phyloP scores from a whole-genome alignment of 2,888 invertebrate species.

The Spodoptera picta region DNA sequence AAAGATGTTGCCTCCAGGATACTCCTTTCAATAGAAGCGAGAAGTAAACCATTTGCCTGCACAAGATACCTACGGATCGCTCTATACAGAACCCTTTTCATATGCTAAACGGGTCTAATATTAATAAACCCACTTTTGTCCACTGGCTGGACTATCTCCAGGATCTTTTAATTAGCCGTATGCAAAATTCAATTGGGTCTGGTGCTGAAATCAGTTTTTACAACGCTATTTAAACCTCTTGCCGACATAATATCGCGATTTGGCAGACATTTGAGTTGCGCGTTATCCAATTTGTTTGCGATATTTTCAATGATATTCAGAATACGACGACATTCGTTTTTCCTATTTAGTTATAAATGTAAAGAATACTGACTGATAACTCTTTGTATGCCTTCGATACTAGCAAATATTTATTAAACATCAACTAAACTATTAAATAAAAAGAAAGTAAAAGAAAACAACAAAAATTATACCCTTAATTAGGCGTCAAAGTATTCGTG shows the following conservation, averaged over 20 bases:
- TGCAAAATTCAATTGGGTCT: conserved; percentile 53
- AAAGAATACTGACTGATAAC: too few species aligned
- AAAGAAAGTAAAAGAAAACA: too few species aligned
- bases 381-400: too few species aligned
- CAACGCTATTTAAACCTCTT: conserved; percentile 52
- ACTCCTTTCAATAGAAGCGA: conserved; percentile 52
- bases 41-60: conserved; percentile 60
- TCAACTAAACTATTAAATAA: too few species aligned
- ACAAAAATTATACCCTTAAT: too few species aligned
- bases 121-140: conserved; percentile 48
- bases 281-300: conserved; percentile 43
- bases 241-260: conserved; percentile 51
- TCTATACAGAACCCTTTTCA: conserved; percentile 38
- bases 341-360: too few species aligned
- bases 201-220: conserved; percentile 46
- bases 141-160: conserved; percentile 27
- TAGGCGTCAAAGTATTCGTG: too few species aligned
- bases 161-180: conserved; percentile 51
- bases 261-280: conserved; percentile 55
- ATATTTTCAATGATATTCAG: conserved; percentile 18
- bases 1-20: conserved; percentile 63
- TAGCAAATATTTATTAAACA: too few species aligned
- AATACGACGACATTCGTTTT: too few species aligned
- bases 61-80: conserved; percentile 39
- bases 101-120: conserved; percentile 37